Evolutionary conservation across 2,888 invertebrate genomes (phyloP), one percentile per base, ranked within the genome.

Genomic region (Noctua fimbriata): DNA sequence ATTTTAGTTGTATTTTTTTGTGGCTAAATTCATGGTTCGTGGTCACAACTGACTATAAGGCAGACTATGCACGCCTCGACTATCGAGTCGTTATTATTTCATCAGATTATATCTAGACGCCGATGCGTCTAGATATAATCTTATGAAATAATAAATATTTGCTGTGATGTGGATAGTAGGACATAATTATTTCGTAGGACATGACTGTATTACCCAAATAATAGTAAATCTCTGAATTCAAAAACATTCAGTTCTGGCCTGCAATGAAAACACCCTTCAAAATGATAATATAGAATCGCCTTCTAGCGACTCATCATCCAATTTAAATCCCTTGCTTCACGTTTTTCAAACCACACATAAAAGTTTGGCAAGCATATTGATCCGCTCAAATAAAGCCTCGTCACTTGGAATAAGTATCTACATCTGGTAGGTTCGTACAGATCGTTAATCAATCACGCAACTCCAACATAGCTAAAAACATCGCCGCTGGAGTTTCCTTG

Each of bases 381-480:
- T 81, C 74, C 81, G 18, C 73, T 81, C 55, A 74, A 74, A 81
- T 81, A 81, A 83, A 70, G 83, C 83, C 12, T 66, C 65, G 83
- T 81, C 78, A 81, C 32, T 60, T 78, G 55, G n/a, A 78, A 60
- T 81, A 82, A 65, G 77, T 73, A 69, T 32, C 14, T 72, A 71
- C n/a, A 71, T 65, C 69, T 69, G 69, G 79, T 78, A 70, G 73
- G 49, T 77, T 66, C 65, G 52, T 63, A 73, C 65, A 80, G 78
- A 81, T 73, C 77, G 72, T 76, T 87, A 85, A 88, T 89, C 87
- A 88, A 88, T 88, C 88, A 87, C 86, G 49, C 74, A 88, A 88
- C 77, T 87, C 76, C 71, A 84, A 76, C 78, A 63, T 80, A 66
- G 76, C 76, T 76, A 69, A 70, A 87, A 89, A 84, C 76, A 87